Evolutionary conservation across 2,797 vertebrate genomes (phyloP), one percentile per base, ranked within the genome.

Genomic region (Enteromius trimaculatus): DNA sequence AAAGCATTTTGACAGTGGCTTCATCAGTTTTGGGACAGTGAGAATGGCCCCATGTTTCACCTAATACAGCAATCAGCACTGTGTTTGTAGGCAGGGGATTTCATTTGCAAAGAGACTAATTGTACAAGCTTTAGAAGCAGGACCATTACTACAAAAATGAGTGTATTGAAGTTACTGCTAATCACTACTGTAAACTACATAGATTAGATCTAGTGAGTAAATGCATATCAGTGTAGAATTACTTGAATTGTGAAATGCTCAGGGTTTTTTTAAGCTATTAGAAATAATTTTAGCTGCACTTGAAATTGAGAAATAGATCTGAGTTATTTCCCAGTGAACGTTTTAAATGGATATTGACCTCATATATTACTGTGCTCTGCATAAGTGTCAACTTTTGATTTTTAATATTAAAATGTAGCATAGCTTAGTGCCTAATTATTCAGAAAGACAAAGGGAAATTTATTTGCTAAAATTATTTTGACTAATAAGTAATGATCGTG

Each of bases 161-260:
- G 26, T 42, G 13, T 9, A 26, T 26, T 79, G 4, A 68, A 19
- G 9, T 23, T 23, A 58, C 53, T 44, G n/a, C 49, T 68, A 21
- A 69, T 69, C 39, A 80, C 78, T 47, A 42, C 10, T 80, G 10
- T 44, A 62, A 68, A 71, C 53, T 71, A 81, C 79, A 60, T 21
- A 42, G n/a, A 16, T 60, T 80, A 34, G 8, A 44, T 80, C 49
- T 31, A 51, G 49, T 55, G 11, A 75, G 51, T 44, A n/a, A 69
- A 44, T 70, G 64, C 37, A 23, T 19, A 3, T 62, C 51, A n/a
- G 16, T 47, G 21, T 31, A 65, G 58, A 53, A 74, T 79, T 83
- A 83, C 82, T 84, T 79, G 64, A 76, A 81, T 69, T 62, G 2
- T 1, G 39, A 76, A 9, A 44, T 76, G 23, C 75, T 86, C 79